Percentiles rank a stretch among this genome's conserved stretches.
These are phyloP conservation scores for Spisula solida DNA, from an alignment of 2,888 invertebrate species.

Conservation along the genomic window DNA sequence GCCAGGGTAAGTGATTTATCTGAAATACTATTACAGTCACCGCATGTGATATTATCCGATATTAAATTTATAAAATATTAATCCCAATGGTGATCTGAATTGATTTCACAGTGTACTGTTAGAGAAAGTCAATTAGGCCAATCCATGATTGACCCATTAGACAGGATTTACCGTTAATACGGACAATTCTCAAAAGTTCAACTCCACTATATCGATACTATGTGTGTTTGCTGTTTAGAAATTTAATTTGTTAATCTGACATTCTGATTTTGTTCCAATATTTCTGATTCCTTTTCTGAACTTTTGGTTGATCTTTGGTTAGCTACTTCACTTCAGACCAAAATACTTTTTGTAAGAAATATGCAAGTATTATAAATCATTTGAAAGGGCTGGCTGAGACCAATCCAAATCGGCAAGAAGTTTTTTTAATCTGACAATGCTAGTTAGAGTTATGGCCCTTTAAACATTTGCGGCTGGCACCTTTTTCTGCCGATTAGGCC, in stretches of 20 bases:
- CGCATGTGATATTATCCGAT: not conserved
- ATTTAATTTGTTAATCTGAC: not conserved
- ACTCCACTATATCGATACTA: not conserved
- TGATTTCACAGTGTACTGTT: not conserved
- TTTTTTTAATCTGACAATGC: too few species aligned
- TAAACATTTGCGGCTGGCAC: too few species aligned
- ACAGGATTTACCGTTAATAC: not conserved
- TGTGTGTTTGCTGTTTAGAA: not conserved
- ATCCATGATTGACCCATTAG: not conserved
- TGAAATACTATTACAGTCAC: not conserved
- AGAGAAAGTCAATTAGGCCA: slow-evolving; percentile 12
- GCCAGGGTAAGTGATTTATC: slow-evolving; percentile 75
- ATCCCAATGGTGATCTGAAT: not conserved
- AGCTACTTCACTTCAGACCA: not conserved
- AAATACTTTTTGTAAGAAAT: too few species aligned
- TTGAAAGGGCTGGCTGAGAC: too few species aligned
- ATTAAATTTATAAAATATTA: not conserved
- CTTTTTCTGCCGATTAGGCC: too few species aligned
- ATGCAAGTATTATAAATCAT: too few species aligned
- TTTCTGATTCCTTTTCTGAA: not conserved
- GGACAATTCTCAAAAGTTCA: not conserved
- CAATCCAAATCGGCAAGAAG: too few species aligned
- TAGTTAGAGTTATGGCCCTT: too few species aligned
- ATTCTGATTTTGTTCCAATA: not conserved
- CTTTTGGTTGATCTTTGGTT: not conserved